Evolutionary conservation across 2,888 invertebrate species (phyloP), one percentile per base, ranked within the genome.

Genomic region (Diarsia rubi): DNA sequence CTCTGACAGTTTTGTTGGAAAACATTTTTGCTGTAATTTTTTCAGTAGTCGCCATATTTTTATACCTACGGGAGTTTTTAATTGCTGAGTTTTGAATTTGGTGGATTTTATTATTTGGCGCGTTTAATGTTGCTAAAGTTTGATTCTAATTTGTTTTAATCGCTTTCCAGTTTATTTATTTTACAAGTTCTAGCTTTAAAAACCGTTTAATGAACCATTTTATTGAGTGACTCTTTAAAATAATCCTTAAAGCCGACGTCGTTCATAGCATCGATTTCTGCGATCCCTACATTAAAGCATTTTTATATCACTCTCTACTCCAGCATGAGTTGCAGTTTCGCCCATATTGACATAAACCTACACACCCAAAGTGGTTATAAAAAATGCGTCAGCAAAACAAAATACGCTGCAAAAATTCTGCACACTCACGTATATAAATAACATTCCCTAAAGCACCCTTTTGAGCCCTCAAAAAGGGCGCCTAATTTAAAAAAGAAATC

Each of bases 401-500:
- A 69, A 80, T 71, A 72, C 81, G 70, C 44, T 66, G 75, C 79
- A 79, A 76, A 80, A 76, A 68, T 76, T 80, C 60, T 73, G 84
- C 81, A 70, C 54, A 73, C 64, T 82, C 81, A 82, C 52, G 75
- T 69, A 66, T 70, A 82, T 80, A 82, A 83, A 84, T 82, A 82
- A 76, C 77, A 82, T 71, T 71, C 77, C 69, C 75, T 8, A 75
- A 75, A 82, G 70, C 67, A 68, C 70, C 78, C 72, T 73, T 76
- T 73, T 14, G 54, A 63, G 49, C 68, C 69, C 73, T 82, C 66
- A 72, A 82, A 81, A 78, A 73, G 75, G 71, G 62, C 14, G 16
- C 49, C 45, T 63, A 72, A 77, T 87, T 78, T 69, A 81, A 85
- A 86, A 86, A 84, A 80, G 65, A 77, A 81, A 83, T 79, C 79